Conservation (phyloP, 2,113 vertebrate species). For the Mesoclemmys tuberculata region DNA sequence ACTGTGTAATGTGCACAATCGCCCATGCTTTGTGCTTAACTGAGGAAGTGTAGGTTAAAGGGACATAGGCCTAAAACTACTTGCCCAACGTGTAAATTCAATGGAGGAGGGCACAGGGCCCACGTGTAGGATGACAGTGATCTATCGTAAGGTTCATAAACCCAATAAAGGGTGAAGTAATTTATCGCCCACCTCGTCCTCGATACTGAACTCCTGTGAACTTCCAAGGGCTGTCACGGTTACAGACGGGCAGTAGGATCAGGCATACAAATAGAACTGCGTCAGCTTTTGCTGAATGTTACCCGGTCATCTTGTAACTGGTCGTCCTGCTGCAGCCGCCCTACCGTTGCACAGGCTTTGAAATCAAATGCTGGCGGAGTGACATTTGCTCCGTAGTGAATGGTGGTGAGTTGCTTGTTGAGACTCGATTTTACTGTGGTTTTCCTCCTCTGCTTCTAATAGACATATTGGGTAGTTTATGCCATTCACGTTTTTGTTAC, state of each 20-base stretch:
- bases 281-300: too few species aligned
- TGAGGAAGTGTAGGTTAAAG: not conserved
- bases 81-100: not conserved
- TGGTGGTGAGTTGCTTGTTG: not conserved
- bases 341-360: not conserved
- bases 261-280: not conserved
- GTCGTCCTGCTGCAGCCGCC: not conserved
- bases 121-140: not conserved
- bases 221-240: not conserved
- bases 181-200: not conserved
- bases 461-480: not conserved
- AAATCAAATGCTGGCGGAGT: rapidly evolving
- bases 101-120: not conserved
- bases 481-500: not conserved
- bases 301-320: not conserved
- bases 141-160: not conserved
- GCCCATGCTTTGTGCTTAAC: not conserved
- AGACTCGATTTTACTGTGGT: not conserved
- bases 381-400: not conserved
- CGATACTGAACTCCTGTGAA: not conserved
- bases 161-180: rapidly evolving
- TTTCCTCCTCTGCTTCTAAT: not conserved
- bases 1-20: not conserved
- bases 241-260: not conserved
- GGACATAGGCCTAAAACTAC: not conserved